Percentiles rank a stretch among this genome's conserved stretches.
phyloP scores from a whole-genome alignment of 2,797 vertebrate species.

The Dicrostonyx torquatus region DNA sequence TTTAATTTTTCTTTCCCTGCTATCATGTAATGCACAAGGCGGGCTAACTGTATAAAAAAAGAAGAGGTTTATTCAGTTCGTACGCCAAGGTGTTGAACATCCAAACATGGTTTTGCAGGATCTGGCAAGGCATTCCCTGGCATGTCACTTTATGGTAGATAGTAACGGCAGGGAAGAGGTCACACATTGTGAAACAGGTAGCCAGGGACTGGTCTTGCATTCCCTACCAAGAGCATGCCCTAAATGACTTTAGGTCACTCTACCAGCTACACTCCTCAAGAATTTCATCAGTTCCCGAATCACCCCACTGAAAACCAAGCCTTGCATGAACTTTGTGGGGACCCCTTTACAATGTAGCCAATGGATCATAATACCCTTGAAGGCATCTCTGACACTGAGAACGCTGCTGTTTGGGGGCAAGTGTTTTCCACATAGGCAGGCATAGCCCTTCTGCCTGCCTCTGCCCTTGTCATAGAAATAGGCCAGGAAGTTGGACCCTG shows the following conservation, averaged over 20 bases:
- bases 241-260: not conserved
- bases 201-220: not conserved
- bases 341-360: not conserved
- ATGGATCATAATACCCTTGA: not conserved
- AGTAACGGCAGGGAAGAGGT: not conserved
- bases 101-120: not conserved
- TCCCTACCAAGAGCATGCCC: not conserved
- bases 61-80: not conserved
- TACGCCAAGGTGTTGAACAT: not conserved
- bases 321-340: not conserved
- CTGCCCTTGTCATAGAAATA: not conserved
- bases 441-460: not conserved
- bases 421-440: not conserved
- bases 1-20: not conserved
- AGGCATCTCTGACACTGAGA: too few species aligned
- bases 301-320: not conserved
- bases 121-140: not conserved
- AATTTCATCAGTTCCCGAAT: not conserved
- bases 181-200: not conserved
- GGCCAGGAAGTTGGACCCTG: not conserved
- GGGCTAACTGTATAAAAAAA: not conserved
- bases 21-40: not conserved
- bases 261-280: not conserved
- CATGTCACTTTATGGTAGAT: not conserved
- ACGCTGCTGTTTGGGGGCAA: not conserved